phyloP scores from a whole-genome alignment of 2,797 vertebrate genomes.

The Karalla daura region DNA sequence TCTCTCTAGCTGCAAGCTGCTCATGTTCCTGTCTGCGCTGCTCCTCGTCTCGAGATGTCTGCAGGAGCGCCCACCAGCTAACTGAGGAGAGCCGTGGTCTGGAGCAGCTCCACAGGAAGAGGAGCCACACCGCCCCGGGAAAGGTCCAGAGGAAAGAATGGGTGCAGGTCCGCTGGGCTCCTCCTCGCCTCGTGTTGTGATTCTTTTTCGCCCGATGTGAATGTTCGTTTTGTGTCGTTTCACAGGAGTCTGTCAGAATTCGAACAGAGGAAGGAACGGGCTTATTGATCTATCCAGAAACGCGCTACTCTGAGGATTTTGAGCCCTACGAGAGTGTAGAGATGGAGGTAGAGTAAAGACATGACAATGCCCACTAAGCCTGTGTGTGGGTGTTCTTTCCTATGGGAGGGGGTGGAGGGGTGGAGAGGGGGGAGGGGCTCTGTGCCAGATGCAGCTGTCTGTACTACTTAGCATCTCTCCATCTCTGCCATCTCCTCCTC shows the following conservation, averaged over 20 bases:
- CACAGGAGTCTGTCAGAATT: slow-evolving; percentile 89
- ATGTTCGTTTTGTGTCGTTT: neutral
- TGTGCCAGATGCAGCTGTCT: slow-evolving; percentile 72
- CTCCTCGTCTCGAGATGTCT: slow-evolving; percentile 76
- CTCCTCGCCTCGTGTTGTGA: neutral
- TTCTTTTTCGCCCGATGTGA: neutral
- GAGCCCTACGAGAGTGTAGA: slow-evolving; percentile 84
- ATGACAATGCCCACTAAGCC: slow-evolving; percentile 48
- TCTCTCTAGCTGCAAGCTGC: slow-evolving; percentile 52
- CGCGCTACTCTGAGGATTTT: slow-evolving; percentile 87
- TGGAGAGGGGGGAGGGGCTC: slow-evolving; percentile 62
- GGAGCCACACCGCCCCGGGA: slow-evolving; percentile 86
- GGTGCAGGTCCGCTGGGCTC: slow-evolving; percentile 88
- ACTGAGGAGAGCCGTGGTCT: slow-evolving; percentile 63
- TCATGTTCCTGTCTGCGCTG: slow-evolving; percentile 66
- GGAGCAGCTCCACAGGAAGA: slow-evolving; percentile 58
- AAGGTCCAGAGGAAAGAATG: slow-evolving; percentile 91
- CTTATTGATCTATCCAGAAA: slow-evolving; percentile 84
- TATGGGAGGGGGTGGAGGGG: no score
- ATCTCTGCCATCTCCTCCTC: slow-evolving; percentile 46
- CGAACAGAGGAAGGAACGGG: slow-evolving; percentile 87
- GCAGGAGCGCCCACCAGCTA: slow-evolving; percentile 73
- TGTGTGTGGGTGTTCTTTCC: slow-evolving; percentile 47
- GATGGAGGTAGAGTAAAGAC: slow-evolving; percentile 77
- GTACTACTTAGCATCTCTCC: slow-evolving; percentile 61